phyloP scores from a whole-genome alignment of 37 sponge, comb jelly and placozoan genomes.

The Crambe crambe region DNA sequence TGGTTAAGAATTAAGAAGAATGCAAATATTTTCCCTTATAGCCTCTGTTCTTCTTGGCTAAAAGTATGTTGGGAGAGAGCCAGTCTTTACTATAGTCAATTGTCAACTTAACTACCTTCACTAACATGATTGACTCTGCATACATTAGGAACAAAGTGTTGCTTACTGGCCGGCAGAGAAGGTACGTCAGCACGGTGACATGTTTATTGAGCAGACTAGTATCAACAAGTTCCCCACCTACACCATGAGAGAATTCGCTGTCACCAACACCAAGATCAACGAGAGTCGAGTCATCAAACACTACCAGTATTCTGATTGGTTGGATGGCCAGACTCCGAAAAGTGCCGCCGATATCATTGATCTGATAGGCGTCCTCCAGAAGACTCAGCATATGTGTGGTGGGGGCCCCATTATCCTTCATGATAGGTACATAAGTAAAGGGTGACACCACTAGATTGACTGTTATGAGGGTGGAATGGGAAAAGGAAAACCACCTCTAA shows the following conservation, averaged over 20 bases:
- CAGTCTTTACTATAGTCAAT: no score
- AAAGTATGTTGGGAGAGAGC: neutral
- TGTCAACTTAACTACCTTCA: no score
- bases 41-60: no score
- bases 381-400: slow-evolving; percentile 61
- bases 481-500: no score
- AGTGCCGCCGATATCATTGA: slow-evolving; percentile 46
- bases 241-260: slow-evolving; percentile 60
- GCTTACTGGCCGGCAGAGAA: slow-evolving; percentile 72
- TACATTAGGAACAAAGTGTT: slow-evolving; percentile 60
- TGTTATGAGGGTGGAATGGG: neutral
- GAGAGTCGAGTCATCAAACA: slow-evolving; percentile 60
- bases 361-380: slow-evolving; percentile 68
- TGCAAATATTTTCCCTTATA: neutral
- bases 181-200: slow-evolving; percentile 67
- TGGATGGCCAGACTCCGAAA: slow-evolving; percentile 40
- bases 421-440: slow-evolving; percentile 82
- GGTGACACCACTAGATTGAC: no score
- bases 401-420: slow-evolving; percentile 82
- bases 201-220: slow-evolving; percentile 58
- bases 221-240: slow-evolving; percentile 30
- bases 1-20: neutral
- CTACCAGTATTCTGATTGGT: slow-evolving; percentile 79
- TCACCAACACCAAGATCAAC: slow-evolving; percentile 75
- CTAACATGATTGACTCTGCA: no score